A percentile compares a stretch with the other conserved stretches of the same genome.
These are phyloP conservation scores for Aethes cnicana DNA, from an alignment of 2,888 invertebrate species.

Conservation along the genomic window DNA sequence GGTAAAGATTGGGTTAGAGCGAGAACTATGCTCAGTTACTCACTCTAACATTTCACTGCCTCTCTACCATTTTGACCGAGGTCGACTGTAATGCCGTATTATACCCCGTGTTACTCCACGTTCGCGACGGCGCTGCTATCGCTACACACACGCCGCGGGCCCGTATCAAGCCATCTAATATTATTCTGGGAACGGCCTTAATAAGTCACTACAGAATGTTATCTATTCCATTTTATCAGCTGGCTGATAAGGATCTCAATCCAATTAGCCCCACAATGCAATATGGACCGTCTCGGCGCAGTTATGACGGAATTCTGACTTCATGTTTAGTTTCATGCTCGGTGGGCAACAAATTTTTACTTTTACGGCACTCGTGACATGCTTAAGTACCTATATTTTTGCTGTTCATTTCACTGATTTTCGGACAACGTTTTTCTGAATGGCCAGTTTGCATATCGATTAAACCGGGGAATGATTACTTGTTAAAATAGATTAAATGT, in stretches of 20 bases:
- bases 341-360: slow-evolving; percentile 24
- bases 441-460: too few species aligned
- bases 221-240: slow-evolving; percentile 82
- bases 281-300: slow-evolving; percentile 73
- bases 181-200: slow-evolving; percentile 84
- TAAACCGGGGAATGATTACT: too few species aligned
- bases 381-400: background rate
- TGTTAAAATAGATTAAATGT: too few species aligned
- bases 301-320: slow-evolving; percentile 66
- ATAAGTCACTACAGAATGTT: slow-evolving; percentile 84
- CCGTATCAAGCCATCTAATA: slow-evolving; percentile 80
- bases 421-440: too few species aligned
- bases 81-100: too few species aligned
- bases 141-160: slow-evolving; percentile 57
- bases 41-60: background rate
- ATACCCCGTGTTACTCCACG: background rate
- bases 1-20: too few species aligned
- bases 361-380: slow-evolving; percentile 7
- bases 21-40: too few species aligned
- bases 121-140: slow-evolving; percentile 42
- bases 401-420: background rate
- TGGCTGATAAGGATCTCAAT: slow-evolving; percentile 77
- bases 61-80: background rate
- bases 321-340: slow-evolving; percentile 36
- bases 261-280: slow-evolving; percentile 82